phyloP scores from a whole-genome alignment of 2,113 vertebrate genomes.

The Sisor rabdophorus region DNA sequence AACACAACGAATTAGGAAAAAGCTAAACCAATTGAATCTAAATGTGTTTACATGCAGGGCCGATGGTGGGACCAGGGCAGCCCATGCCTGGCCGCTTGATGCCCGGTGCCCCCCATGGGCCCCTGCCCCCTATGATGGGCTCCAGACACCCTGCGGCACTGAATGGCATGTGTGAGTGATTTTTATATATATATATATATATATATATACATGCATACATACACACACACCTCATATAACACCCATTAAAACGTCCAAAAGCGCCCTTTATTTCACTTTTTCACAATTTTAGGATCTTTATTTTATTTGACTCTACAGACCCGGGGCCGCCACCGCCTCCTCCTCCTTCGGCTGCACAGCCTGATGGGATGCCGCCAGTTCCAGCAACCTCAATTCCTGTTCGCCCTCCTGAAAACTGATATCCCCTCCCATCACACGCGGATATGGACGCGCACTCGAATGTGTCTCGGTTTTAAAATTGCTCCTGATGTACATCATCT shows the following conservation, averaged over 20 bases:
- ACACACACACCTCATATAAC: too few species aligned
- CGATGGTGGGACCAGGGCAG: constrained; percentile 78
- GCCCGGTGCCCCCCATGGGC: constrained; percentile 60
- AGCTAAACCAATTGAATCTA: too few species aligned
- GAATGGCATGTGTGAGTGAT: constrained; percentile 90
- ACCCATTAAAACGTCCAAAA: too few species aligned
- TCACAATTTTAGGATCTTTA: neutral
- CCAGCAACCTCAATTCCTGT: constrained; percentile 67
- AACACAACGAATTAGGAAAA: too few species aligned
- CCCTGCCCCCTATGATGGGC: constrained; percentile 79
- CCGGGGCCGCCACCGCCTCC: constrained; percentile 56
- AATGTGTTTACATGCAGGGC: constrained; percentile 68
- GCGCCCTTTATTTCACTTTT: too few species aligned
- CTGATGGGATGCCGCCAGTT: constrained; percentile 78
- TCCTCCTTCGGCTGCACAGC: constrained; percentile 57
- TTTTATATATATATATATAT: neutral
- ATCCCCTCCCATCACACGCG: neutral
- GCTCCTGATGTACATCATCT: constrained; percentile 3
- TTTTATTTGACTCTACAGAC: constrained; percentile 33
- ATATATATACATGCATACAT: too few species aligned
- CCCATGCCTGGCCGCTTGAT: constrained; percentile 82
- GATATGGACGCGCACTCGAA: constrained; percentile 12
- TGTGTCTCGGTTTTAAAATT: neutral
- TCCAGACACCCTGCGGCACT: constrained; percentile 82
- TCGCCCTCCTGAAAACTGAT: constrained; percentile 56